Evolutionary conservation across 2,888 invertebrate species (phyloP).

Genomic region (Stenotaenia linearis): DNA sequence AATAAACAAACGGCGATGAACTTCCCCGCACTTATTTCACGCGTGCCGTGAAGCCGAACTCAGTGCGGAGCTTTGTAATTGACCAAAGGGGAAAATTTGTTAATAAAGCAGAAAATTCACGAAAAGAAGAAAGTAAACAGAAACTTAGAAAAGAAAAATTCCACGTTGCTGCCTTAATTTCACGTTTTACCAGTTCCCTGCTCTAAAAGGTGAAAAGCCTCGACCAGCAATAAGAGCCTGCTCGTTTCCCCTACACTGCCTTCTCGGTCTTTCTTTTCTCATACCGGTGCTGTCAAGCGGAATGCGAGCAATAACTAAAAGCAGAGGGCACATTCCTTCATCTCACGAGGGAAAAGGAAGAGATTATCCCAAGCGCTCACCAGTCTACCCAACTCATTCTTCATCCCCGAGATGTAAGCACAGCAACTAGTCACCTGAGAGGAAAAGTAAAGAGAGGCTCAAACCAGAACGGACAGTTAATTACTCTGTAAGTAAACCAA

Average conservation of each 20-base stretch:
- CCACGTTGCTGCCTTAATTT: slow-evolving; percentile 3
- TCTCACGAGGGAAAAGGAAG: slow-evolving; percentile 1
- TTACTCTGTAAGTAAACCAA: neutral
- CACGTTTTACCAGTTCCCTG: neutral
- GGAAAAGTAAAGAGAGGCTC: neutral
- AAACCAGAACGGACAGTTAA: slow-evolving; percentile 11
- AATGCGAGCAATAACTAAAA: slow-evolving; percentile 23
- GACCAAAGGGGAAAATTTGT: neutral
- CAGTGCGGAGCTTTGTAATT: neutral
- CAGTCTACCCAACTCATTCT: neutral
- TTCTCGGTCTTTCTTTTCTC: neutral
- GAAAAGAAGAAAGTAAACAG: neutral
- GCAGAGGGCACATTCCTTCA: slow-evolving; percentile 17
- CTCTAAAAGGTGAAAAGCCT: slow-evolving; percentile 13
- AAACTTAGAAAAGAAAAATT: neutral
- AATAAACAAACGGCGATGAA: too few species aligned
- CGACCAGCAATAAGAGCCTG: slow-evolving; percentile 13
- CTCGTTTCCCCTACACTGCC: neutral
- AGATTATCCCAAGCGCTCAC: neutral
- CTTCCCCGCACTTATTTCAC: neutral
- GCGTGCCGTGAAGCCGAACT: neutral
- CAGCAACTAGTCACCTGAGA: neutral
- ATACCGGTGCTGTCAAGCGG: slow-evolving; percentile 7
- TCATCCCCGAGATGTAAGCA: neutral
- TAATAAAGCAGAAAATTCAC: neutral